These are phyloP conservation scores for Chloropsis cyanopogon DNA, from an alignment of 2,113 vertebrate genomes.

Conservation along the genomic window DNA sequence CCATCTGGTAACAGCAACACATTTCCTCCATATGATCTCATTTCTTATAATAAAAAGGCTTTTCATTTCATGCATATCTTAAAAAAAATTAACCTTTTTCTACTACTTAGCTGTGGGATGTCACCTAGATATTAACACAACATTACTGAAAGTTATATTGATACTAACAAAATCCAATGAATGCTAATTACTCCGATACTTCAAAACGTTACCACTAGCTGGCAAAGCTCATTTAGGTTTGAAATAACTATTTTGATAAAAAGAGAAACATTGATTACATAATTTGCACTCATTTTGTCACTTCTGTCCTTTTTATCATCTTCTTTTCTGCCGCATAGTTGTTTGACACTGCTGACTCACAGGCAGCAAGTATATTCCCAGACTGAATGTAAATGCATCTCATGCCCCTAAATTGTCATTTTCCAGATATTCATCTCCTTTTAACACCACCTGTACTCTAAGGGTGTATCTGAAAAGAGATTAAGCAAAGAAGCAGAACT, in stretches of 20 bases:
- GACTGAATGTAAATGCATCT: slow-evolving; percentile 36
- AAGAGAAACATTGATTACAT: slow-evolving; percentile 36
- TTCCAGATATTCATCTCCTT: slow-evolving; percentile 33
- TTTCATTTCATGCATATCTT: not conserved
- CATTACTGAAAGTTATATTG: not conserved
- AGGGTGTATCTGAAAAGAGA: slow-evolving; percentile 19
- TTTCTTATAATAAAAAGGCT: not conserved
- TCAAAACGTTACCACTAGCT: not conserved
- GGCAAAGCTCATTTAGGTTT: slow-evolving; percentile 28
- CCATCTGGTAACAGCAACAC: not conserved
- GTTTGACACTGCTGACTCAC: slow-evolving; percentile 60
- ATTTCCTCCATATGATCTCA: not conserved
- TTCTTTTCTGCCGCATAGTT: not conserved
- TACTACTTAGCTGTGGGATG: not conserved
- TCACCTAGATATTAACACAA: not conserved
- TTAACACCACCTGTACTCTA: not conserved
- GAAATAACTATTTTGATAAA: slow-evolving; percentile 30
- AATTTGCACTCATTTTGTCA: slow-evolving; percentile 62
- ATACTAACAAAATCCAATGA: slow-evolving; percentile 5
- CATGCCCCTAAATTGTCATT: slow-evolving; percentile 5
- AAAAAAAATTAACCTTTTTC: not conserved
- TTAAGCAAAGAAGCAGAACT: slow-evolving; percentile 17
- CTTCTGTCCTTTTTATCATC: slow-evolving; percentile 29
- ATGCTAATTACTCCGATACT: not conserved
- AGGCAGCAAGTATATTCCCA: not conserved